phyloP scores from a whole-genome alignment of 2,797 vertebrate species.

The Amazona ochrocephala region DNA sequence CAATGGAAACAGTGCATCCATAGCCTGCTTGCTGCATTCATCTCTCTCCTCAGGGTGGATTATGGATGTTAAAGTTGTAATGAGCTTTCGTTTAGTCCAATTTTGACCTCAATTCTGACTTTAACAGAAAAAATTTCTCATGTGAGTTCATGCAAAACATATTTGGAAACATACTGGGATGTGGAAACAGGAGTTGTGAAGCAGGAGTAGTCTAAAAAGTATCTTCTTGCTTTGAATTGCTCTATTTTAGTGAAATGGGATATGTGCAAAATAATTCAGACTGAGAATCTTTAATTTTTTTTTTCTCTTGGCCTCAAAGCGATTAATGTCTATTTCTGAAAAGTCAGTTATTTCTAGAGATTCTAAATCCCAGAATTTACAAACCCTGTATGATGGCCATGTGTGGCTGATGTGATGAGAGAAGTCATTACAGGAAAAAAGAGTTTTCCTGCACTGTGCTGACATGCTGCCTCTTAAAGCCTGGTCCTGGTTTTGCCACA shows the following conservation, averaged over 20 bases:
- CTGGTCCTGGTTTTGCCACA: neutral
- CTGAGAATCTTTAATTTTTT: neutral
- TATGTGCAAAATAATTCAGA: neutral
- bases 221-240: neutral
- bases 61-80: conserved; percentile 64
- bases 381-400: fast-evolving
- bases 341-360: neutral
- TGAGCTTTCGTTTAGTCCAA: conserved; percentile 68
- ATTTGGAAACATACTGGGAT: neutral
- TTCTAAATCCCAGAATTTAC: neutral
- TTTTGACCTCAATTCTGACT: conserved; percentile 68
- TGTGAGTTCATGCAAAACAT: neutral
- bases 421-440: neutral
- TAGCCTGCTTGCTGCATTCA: conserved; percentile 3
- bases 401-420: neutral
- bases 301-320: neutral
- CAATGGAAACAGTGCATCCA: conserved; percentile 62
- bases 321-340: neutral
- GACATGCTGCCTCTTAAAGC: neutral
- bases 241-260: neutral
- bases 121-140: conserved; percentile 45
- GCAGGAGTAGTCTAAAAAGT: neutral
- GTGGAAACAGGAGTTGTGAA: neutral
- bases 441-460: neutral
- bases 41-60: conserved; percentile 61